These are phyloP conservation scores for Agrochola macilenta DNA, from an alignment of 2,888 invertebrate species.

Conservation along the genomic window DNA sequence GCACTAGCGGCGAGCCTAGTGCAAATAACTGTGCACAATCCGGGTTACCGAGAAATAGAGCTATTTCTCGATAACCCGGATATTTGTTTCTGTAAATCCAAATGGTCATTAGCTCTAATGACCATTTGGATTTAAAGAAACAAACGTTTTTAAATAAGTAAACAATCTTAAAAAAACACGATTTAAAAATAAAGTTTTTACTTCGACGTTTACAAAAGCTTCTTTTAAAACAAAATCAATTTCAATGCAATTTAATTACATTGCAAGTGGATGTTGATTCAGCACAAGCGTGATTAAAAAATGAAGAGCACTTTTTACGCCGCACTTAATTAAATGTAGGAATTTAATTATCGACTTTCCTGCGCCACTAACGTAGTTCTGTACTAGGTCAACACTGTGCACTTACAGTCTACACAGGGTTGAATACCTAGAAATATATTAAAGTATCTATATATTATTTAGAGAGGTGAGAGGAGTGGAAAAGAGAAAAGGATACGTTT, in stretches of 20 bases:
- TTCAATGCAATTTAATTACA: conserved; percentile 7
- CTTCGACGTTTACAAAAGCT: neutral
- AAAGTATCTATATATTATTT: neutral
- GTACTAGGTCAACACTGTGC: neutral
- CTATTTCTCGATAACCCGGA: no score
- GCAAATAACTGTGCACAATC: neutral
- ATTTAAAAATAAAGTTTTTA: neutral
- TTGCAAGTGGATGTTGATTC: conserved; percentile 32
- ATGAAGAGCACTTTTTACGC: conserved; percentile 19
- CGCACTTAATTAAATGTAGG: conserved; percentile 23
- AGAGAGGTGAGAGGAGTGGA: no score
- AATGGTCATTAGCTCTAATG: no score
- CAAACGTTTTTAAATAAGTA: no score
- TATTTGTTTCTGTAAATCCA: no score
- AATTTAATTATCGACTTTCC: conserved; percentile 32
- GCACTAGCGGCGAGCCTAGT: neutral
- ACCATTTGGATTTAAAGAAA: no score
- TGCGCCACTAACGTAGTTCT: neutral
- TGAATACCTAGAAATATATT: neutral
- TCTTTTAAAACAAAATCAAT: neutral
- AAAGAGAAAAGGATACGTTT: no score
- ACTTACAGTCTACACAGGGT: neutral
- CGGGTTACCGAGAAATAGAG: neutral
- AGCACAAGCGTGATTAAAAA: neutral
- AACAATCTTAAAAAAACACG: neutral